These are phyloP conservation scores for Silurus aristotelis DNA, from an alignment of 2,797 vertebrate species.

Conservation along the genomic window DNA sequence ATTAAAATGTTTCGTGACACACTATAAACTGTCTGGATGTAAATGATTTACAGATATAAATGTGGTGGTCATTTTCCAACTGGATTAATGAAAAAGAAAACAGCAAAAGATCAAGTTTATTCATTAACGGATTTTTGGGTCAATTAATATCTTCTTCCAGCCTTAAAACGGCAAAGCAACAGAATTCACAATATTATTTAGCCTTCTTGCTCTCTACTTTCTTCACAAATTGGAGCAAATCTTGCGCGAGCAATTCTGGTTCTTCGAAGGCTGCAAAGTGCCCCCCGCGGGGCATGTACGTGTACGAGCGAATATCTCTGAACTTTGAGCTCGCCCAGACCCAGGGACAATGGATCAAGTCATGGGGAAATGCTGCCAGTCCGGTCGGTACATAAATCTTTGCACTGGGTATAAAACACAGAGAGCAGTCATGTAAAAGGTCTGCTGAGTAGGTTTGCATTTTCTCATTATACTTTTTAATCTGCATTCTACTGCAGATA, in stretches of 20 bases:
- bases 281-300: constrained; percentile 81
- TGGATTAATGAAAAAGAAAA: not conserved
- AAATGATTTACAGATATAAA: not conserved
- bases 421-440: not conserved
- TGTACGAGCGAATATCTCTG: constrained; percentile 76
- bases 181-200: not conserved
- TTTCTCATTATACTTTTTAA: not conserved
- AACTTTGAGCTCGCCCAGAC: constrained; percentile 70
- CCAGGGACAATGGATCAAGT: constrained; percentile 74
- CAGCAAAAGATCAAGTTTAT: no score
- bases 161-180: no score
- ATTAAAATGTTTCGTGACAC: not conserved
- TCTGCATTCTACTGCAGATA: not conserved
- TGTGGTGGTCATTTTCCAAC: not conserved
- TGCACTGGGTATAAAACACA: constrained; percentile 62
- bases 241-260: constrained; percentile 79
- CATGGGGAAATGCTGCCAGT: constrained; percentile 81
- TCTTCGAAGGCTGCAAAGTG: constrained; percentile 89
- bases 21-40: not conserved
- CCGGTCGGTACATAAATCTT: constrained; percentile 78
- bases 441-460: not conserved
- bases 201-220: constrained; percentile 74
- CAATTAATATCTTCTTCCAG: not conserved
- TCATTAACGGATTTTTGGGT: not conserved
- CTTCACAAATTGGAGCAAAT: constrained; percentile 79